Base-by-base conservation (phyloP, 2,113 vertebrate genomes). In the Tautogolabrus adspersus region DNA sequence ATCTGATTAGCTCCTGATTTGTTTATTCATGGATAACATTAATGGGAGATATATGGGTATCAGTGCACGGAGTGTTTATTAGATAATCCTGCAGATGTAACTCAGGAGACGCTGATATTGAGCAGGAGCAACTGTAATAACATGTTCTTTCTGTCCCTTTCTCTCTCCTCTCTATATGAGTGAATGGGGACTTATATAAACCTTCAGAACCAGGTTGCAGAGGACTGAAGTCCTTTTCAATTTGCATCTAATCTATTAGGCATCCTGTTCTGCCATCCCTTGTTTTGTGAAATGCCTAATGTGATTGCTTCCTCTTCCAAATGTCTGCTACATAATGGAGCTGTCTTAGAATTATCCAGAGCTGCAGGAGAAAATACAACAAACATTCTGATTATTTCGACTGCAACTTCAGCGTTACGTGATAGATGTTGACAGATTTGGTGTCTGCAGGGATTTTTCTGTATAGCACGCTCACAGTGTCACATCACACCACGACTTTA, bases 221-320 rank as follows among this genome's bases (percentile, higher is more conserved):
- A 75, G 26, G 56, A 64, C 30, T 51, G 57, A 75, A 54, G 40
- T 64, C 66, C 77, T 37, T 80, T 83, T 83, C 75, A 60, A 69
- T 37, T 75, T 86, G 83, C 66, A 81, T 77, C 34, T 68, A 63
- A 82, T 84, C 60, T 72, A 67, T 68, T 87, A 40, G 68, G 71
- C 44, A 46, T 62, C 63, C 57, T 42, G 44, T 71, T 83, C 54
- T 68, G 82, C 63, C 71, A 46, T 22, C 40, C 55, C 71, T 79
- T 8, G 40, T 69, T 72, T 58, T 75, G 54, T 79, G 58, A 82
- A 76, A 68, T 13, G 63, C 46, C 56, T 83, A 82, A 81, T 56
- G 38, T 59, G 10, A 87, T 77, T 71, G 67, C 47, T 49, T 71
- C 62, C 71, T 16, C 67, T 60, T 47, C 65, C 18, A 15, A 38